Base-by-base conservation (phyloP, 2,888 invertebrate genomes). In the Cerastoderma edule region DNA sequence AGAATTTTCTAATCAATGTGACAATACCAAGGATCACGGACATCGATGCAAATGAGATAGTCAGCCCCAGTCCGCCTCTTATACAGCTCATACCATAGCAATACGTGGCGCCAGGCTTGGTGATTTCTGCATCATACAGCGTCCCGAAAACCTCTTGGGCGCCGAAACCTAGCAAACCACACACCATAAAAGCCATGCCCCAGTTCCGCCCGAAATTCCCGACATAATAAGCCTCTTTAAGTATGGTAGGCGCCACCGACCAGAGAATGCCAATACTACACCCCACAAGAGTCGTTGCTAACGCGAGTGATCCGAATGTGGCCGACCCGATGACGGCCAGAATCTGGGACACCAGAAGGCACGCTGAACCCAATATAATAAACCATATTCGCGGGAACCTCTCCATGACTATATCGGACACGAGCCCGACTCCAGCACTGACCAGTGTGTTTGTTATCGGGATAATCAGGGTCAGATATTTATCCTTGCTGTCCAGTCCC, bases 171-270 rank as follows among this genome's bases (percentile, higher is more conserved):
- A 74, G 27, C 0, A 79, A 8, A 1, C 77, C 79, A 1, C 79
- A 65, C 13, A 79, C 6, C n/a, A 82, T 50, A 1, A 82, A 56
- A 13, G 72, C 67, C 13, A 77, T 77, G 6, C 82, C 82, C 82
- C 82, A 82, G 71, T 82, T 82, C 54, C 82, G 56, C 10, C 82
- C 82, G 6, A 82, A 33, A 46, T 79, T 68, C 27, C 68, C 60
- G 4, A 82, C 64, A 28, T 69, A 76, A 64, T 79, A 82, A 66
- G 63, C 64, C 56, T 82, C 82, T 32, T 75, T 76, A 69, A 77
- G 66, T 1, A 82, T 64, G 2, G 82, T 72, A 2, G 82, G 82
- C 0, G 63, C 60, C 16, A 82, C 32, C 19, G 77, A 69, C 82
- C 82, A 82, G 2, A 79, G 53, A 3, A 76, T 74, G n/a, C 73